Base-by-base conservation (phyloP, 2,113 vertebrate genomes). In the Misgurnus mizolepis region DNA sequence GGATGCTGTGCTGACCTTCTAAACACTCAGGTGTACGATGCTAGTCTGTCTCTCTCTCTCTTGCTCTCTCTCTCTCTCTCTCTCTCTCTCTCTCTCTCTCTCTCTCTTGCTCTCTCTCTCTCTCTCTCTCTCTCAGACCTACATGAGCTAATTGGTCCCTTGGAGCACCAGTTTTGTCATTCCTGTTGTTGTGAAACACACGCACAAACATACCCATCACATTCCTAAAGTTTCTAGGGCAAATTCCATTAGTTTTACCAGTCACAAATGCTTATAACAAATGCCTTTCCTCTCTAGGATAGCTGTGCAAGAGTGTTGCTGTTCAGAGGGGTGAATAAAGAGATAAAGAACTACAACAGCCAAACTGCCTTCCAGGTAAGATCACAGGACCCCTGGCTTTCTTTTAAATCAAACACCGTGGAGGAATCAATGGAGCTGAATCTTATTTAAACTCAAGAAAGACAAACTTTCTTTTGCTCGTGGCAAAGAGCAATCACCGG, bases 281-380 rank as follows among this genome's bases (percentile, higher is more conserved):
- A 4, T 82, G 76, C 67, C 34, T 83, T 85, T 69, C 79, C 80
- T 88, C 84, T 67, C 78, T 85, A 99, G 97, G 97, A 99, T 91
- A 98, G 97, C 92, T 99, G 97, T 65, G 94, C 97, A 6, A 93
- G 97, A 12, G 97, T 99, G 53, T 92, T 99, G 50, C 95, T 99
- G 75, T 99, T 99, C 88, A 94, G 97, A 0, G 98, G 98, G 1
- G 96, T 94, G 50, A 95, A 95, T 91, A 99, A 98, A 84, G 98
- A 98, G 27, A 96, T 99, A 70, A 96, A 97, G 83, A 99, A 99
- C 90, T 98, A 96, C 92, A 99, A 99, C 92, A 98, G 96, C 92
- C 98, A 99, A 91, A 98, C 97, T 0, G 96, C 98, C 0, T 99
- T 99, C 92, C 98, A 99, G 97, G 98, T 98, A 84, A 77, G 83